Percentiles rank a stretch among this genome's conserved stretches.
Conservation (phyloP, 2,113 vertebrate genomes). For the Plecotus auritus region DNA sequence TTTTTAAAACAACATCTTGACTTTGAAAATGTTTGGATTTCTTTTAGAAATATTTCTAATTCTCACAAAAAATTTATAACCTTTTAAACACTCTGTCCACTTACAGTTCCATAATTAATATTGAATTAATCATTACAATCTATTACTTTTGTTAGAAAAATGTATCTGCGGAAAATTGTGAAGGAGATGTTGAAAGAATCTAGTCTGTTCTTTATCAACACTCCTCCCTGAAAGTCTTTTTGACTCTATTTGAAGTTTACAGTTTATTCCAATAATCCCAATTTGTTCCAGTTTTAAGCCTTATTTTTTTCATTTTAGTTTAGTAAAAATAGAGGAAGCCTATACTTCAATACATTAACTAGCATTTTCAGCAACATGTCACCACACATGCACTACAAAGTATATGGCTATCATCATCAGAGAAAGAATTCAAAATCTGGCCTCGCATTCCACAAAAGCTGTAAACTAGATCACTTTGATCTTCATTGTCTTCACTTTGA, state of each 20-base stretch:
- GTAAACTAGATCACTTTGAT: constrained; percentile 69
- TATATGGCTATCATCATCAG: constrained; percentile 44
- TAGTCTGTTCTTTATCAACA: neutral
- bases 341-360: neutral
- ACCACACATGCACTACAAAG: neutral
- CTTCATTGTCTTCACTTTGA: constrained; percentile 64
- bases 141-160: neutral
- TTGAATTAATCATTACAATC: neutral
- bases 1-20: neutral
- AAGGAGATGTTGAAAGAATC: neutral
- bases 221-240: accelerated
- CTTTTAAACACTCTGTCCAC: neutral
- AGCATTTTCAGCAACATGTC: neutral
- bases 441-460: constrained; percentile 69
- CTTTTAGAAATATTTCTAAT: neutral
- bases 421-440: constrained; percentile 59
- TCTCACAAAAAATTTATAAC: neutral
- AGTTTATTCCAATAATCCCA: neutral
- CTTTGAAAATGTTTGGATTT: neutral
- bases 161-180: neutral
- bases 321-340: neutral
- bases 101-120: neutral
- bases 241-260: neutral
- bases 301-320: neutral
- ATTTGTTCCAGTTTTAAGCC: neutral